These are phyloP conservation scores for Dallia pectoralis DNA, from an alignment of 2,797 vertebrate species.

Conservation along the genomic window DNA sequence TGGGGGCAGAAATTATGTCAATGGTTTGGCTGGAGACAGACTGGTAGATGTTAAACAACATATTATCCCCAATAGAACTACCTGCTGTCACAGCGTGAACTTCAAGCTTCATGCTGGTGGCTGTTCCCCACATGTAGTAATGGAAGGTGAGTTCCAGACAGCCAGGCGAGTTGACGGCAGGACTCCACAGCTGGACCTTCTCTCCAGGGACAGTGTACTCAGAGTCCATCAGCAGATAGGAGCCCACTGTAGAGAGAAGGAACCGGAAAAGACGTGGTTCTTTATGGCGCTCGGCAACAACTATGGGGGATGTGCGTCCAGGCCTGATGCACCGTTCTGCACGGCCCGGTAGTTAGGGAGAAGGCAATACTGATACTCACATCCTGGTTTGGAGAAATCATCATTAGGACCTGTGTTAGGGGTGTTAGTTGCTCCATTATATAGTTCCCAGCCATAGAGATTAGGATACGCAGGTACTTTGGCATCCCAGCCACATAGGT, in stretches of 20 bases:
- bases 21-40: neutral
- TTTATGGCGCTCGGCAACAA: neutral
- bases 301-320: neutral
- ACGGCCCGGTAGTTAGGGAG: neutral
- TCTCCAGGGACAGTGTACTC: neutral
- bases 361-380: slow-evolving; percentile 57
- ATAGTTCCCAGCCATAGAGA: slow-evolving; percentile 60
- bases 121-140: slow-evolving; percentile 73
- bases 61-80: slow-evolving; percentile 14
- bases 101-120: slow-evolving; percentile 65
- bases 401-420: slow-evolving; percentile 71
- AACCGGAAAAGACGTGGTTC: neutral
- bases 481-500: slow-evolving; percentile 74
- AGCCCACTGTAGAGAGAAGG: slow-evolving; percentile 63
- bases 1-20: slow-evolving; percentile 12
- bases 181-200: slow-evolving; percentile 68
- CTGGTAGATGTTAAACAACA: no score
- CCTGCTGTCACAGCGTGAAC: slow-evolving; percentile 64
- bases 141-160: slow-evolving; percentile 78
- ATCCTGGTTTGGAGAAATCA: slow-evolving; percentile 81
- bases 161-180: slow-evolving; percentile 47
- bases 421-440: slow-evolving; percentile 52
- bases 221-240: slow-evolving; percentile 79
- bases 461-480: neutral
- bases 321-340: neutral